phyloP scores from a whole-genome alignment of 2,888 invertebrate species.

The Sarcophaga carnaria region DNA sequence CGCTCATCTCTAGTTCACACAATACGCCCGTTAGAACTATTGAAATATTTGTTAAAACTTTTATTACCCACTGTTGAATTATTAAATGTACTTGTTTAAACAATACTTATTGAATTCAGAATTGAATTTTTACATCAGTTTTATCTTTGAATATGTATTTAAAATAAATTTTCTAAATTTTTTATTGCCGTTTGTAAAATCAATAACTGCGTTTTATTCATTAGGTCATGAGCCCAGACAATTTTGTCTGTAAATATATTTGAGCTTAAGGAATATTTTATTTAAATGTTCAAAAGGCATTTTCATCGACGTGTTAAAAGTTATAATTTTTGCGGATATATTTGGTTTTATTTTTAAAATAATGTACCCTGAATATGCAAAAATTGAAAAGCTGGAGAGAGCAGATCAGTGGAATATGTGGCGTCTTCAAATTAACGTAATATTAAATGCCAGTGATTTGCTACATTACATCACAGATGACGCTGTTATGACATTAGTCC shows the following conservation, averaged over 20 bases:
- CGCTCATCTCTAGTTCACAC: too few species aligned
- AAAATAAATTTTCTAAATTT: too few species aligned
- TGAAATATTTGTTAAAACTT: too few species aligned
- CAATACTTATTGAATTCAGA: too few species aligned
- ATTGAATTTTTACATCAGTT: too few species aligned
- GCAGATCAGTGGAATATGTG: constrained; percentile 55
- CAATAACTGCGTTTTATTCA: background rate
- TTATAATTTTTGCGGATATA: constrained; percentile 18
- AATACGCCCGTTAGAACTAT: too few species aligned
- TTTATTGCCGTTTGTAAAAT: too few species aligned
- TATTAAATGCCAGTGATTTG: constrained; percentile 54
- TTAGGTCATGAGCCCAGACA: constrained; percentile 61
- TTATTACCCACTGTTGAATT: too few species aligned
- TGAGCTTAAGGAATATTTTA: constrained; percentile 2
- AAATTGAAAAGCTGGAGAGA: constrained; percentile 49
- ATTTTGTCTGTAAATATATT: too few species aligned
- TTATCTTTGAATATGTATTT: too few species aligned
- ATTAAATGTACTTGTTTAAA: too few species aligned
- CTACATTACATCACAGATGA: constrained; percentile 37
- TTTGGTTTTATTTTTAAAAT: constrained; percentile 14
- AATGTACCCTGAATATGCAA: constrained; percentile 49
- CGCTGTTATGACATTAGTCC: constrained; percentile 48
- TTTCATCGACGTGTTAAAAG: background rate
- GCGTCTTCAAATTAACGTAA: constrained; percentile 55
- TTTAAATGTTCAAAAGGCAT: constrained; percentile 7